Conservation (phyloP, 2,888 invertebrate genomes). For the Crepidodera aurea region DNA sequence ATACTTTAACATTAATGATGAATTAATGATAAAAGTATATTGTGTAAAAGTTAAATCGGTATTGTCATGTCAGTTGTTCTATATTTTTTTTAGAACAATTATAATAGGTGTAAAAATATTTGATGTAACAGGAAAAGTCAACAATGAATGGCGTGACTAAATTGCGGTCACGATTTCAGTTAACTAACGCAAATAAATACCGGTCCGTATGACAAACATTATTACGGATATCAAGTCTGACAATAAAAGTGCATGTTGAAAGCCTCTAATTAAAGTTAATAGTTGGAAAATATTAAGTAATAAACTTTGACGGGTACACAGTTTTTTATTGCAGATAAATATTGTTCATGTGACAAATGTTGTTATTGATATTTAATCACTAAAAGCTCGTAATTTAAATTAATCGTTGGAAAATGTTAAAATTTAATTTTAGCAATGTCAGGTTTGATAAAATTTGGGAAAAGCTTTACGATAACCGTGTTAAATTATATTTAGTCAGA, state of each 20-base stretch:
- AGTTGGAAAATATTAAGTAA: slow-evolving; percentile 1
- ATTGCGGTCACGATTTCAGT: slow-evolving; percentile 14
- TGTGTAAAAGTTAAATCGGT: too few relatives aligned
- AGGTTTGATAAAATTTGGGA: too few relatives aligned
- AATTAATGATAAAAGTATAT: too few relatives aligned
- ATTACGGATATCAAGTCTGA: slow-evolving; percentile 5
- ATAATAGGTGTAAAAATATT: slow-evolving; percentile 20
- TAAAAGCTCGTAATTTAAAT: too few relatives aligned
- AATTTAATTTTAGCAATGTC: too few relatives aligned
- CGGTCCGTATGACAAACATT: slow-evolving; percentile 10
- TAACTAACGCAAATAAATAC: slow-evolving; percentile 8
- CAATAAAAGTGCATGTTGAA: slow-evolving; percentile 6
- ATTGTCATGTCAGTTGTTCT: too few relatives aligned
- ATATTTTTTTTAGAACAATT: background rate
- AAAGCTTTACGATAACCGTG: too few relatives aligned
- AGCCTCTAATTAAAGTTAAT: slow-evolving; percentile 11
- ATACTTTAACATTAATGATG: too few relatives aligned
- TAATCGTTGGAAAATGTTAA: too few relatives aligned
- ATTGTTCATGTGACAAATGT: too few relatives aligned
- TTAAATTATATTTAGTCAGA: too few relatives aligned
- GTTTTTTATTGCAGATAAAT: background rate
- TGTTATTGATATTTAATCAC: too few relatives aligned
- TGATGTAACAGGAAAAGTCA: slow-evolving; percentile 7
- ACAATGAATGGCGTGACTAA: slow-evolving; percentile 23
- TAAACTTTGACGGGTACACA: slow-evolving; percentile 1